Conservation (phyloP, 2,113 vertebrate species). For the Hemichromis elongatus region DNA sequence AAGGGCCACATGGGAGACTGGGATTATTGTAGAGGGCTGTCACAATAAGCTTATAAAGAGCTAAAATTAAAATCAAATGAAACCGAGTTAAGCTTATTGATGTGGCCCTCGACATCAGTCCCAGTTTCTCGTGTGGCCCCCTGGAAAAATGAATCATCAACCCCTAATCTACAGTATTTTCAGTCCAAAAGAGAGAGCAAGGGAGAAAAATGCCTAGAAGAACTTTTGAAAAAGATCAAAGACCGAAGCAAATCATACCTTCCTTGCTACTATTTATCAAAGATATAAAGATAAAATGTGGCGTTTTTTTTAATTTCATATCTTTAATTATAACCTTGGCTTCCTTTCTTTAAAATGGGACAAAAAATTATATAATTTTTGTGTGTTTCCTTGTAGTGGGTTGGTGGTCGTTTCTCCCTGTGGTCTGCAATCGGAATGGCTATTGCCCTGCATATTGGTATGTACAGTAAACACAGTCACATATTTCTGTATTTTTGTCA, state of each 20-base stretch:
- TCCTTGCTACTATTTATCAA: neutral
- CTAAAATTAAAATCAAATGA: neutral
- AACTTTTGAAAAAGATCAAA: neutral
- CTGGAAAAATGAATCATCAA: neutral
- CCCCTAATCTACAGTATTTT: neutral
- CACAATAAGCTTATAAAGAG: neutral
- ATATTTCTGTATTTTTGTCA: neutral
- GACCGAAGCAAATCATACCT: neutral
- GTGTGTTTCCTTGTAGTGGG: conserved; percentile 79
- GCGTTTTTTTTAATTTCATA: neutral
- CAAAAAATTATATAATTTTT: neutral
- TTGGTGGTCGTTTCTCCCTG: conserved; percentile 94
- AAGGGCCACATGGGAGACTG: neutral
- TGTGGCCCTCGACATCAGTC: neutral
- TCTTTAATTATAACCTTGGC: neutral
- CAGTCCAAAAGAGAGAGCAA: neutral
- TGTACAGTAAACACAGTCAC: neutral
- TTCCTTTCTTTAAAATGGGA: neutral
- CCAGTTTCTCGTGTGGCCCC: neutral
- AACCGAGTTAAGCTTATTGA: neutral
- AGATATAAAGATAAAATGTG: neutral
- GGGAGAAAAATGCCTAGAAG: neutral
- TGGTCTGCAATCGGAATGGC: conserved; percentile 98
- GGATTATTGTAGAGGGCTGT: neutral
- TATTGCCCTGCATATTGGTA: conserved; percentile 94